Evolutionary conservation across 2,113 vertebrate genomes (phyloP), one percentile per base, ranked within the genome.

Genomic region (Carlito syrichta): DNA sequence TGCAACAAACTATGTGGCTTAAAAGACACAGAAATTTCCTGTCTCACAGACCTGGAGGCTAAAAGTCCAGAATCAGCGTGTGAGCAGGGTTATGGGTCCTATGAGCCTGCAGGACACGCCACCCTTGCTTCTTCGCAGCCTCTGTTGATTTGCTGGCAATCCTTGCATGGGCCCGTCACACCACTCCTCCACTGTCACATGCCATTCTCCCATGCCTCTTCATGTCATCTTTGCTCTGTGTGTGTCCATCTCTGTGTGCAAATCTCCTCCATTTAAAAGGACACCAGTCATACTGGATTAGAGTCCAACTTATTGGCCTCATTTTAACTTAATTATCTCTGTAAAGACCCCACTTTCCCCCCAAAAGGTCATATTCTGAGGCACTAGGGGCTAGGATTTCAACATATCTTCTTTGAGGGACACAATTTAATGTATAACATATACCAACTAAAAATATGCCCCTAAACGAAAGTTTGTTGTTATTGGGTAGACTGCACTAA

Each of bases 391-490:
- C 66, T 68, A 89, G 56, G 32, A 68, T 11, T 68, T 69, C 30
- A 60, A 58, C 4, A 14, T 66, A 50, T 25, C 27, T 60, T 83
- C 78, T 84, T 35, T 5, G 13, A 5, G 1, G 0, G 54, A n/a
- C 6, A 63, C 19, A 88, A 76, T n/a, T 43, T n/a, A 90, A 82
- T 27, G 12, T 2, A 4, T 11, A 71, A 40, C 16, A 40, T 0
- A 13, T 22, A 90, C 20, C 52, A 84, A 32, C 20, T n/a, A 40
- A 79, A 93, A 76, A 30, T 45, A 68, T 19, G 9, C 43, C 35
- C 40, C 35, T 84, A 88, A 88, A 48, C n/a, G 43, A 86, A 52
- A 43, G 40, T 83, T 87, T 79, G 25, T 38, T 66, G 13, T 40
- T 91, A 13, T 60, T 48, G 45, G 12, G 40, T 94, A 87, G 48